Base-by-base conservation (phyloP, 2,888 invertebrate genomes). In the Adelognathus sp. region DNA sequence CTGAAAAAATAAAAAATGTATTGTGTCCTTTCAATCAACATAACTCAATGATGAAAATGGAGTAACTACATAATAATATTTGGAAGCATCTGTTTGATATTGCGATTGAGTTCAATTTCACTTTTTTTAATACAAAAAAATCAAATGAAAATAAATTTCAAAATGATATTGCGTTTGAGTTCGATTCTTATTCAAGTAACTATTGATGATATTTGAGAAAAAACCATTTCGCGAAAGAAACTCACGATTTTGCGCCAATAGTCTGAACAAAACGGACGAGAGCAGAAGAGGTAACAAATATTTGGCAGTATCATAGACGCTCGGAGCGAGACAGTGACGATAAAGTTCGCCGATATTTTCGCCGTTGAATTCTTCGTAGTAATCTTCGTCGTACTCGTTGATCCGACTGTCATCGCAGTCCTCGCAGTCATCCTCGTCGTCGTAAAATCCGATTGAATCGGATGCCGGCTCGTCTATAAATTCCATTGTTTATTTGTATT, bases 301-400 rank as follows among this genome's bases (percentile, higher is more conserved):
- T 52, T 81, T 80, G 14, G 84, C 76, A 21, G 90, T 90, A 24
- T 88, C 89, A 11, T 82, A 82, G 52, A 91, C 36, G 46, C 89
- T 89, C 9, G 90, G 90, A 11, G 60, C 66, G 31, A 91, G 82
- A 78, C 91, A 91, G 79, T 89, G 86, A 16, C 89, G 76, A 56
- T 88, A 90, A 11, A 91, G 70, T 71, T 90, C 89, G 1, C 75
- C 11, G 27, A 90, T 52, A 9, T 84, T 87, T 81, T 90, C 90
- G 56, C 72, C 81, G n/a, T n/a, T n/a, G 11, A 86, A 83, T 2
- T 67, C 54, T 58, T 88, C 84, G 11, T 86, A 86, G 41, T 88
- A 89, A 39, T 91, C 90, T 69, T 90, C 90, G 61, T 90, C 90
- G 41, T 85, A 81, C 46, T 86, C 85, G 41, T 82, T 76, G n/a